Percentiles rank a stretch among this genome's conserved stretches.
Conservation (phyloP, 92 coral and sea anemone species). For the Galaxea fascicularis region DNA sequence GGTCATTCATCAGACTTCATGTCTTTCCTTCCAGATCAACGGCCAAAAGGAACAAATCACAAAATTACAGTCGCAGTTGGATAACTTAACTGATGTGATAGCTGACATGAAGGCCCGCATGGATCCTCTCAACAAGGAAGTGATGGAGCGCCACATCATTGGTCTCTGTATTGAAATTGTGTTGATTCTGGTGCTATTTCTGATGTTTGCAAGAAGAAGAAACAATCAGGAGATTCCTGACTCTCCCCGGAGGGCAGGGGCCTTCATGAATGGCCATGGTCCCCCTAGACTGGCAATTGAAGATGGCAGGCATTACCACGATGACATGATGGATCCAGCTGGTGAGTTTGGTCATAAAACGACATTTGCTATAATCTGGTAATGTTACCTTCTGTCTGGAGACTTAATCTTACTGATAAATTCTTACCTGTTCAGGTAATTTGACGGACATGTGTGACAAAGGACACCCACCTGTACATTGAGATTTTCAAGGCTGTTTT, state of each 20-base stretch:
- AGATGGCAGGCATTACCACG: not conserved
- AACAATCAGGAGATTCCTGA: not conserved
- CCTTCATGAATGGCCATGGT: slow-evolving; percentile 39
- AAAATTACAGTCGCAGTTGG: slow-evolving; percentile 58
- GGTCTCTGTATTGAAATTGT: slow-evolving; percentile 87
- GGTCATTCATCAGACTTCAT: no score
- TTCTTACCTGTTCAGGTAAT: no score
- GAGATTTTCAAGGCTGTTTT: no score
- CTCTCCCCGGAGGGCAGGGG: not conserved
- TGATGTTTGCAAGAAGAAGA: slow-evolving; percentile 48
- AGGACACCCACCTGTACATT: no score
- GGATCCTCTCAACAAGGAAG: slow-evolving; percentile 66
- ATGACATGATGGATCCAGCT: not conserved
- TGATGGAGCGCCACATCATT: slow-evolving; percentile 92
- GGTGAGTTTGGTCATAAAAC: not conserved
- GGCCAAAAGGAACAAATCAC: slow-evolving; percentile 65
- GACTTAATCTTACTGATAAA: no score
- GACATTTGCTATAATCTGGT: not conserved
- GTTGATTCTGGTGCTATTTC: slow-evolving; percentile 71
- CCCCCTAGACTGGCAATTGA: slow-evolving; percentile 30
- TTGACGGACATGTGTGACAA: no score
- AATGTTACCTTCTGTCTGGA: not conserved
- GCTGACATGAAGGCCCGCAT: slow-evolving; percentile 42
- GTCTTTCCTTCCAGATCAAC: slow-evolving; percentile 56
- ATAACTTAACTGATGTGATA: slow-evolving; percentile 31